Evolutionary conservation across 2,113 vertebrate genomes (phyloP).

Genomic region (Odobenus rosmarus): DNA sequence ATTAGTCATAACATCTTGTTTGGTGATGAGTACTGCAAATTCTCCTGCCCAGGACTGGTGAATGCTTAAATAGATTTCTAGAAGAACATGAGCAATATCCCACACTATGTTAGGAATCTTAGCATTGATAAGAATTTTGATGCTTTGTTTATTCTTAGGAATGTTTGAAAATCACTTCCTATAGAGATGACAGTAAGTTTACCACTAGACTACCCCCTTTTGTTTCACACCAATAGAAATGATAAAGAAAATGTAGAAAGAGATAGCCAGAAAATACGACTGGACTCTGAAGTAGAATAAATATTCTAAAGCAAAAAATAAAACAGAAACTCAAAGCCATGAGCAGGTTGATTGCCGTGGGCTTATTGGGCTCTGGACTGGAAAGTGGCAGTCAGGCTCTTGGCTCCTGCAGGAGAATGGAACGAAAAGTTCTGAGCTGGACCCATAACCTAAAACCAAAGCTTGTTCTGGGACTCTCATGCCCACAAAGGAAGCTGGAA

Average conservation of each 20-base stretch:
- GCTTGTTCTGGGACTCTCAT: not conserved
- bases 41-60: not conserved
- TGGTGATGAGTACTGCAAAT: not conserved
- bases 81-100: constrained; percentile 1
- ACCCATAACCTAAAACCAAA: not conserved
- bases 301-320: not conserved
- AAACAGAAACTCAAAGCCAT: not conserved
- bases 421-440: not conserved
- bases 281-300: not conserved
- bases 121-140: not conserved
- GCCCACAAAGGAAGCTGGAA: not conserved
- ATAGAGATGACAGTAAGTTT: not conserved
- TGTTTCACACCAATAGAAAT: not conserved
- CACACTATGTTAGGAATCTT: not conserved
- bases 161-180: not conserved
- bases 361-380: not conserved
- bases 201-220: not conserved
- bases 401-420: not conserved
- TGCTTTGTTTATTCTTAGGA: not conserved
- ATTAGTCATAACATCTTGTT: not conserved
- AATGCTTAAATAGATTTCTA: not conserved
- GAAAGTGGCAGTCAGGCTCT: not conserved
- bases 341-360: not conserved
- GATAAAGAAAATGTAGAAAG: not conserved
- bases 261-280: not conserved